Percentiles rank a stretch among this genome's conserved stretches.
Evolutionary conservation across 2,113 vertebrate species (phyloP).

Genomic region (Peromyscus polionotus): DNA sequence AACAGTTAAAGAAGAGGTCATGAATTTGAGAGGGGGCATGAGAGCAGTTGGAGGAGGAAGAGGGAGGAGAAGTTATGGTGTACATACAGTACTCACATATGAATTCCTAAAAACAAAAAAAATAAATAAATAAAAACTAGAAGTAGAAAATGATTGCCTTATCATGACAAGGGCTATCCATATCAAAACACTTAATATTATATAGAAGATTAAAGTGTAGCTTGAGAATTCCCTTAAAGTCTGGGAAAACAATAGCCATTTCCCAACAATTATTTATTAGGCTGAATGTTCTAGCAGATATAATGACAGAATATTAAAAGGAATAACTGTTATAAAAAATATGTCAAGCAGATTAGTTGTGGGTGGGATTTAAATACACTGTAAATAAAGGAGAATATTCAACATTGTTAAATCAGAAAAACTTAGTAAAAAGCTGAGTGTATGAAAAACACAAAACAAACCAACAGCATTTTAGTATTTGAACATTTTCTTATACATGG

Average conservation of each 20-base stretch:
- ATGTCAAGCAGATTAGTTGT: background rate
- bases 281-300: background rate
- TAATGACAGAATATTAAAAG: constrained; percentile 1
- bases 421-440: background rate
- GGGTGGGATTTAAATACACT: constrained; percentile 22
- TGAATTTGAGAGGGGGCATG: background rate
- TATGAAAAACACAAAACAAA: constrained; percentile 26
- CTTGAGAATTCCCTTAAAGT: constrained; percentile 19
- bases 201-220: background rate
- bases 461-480: background rate
- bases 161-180: background rate
- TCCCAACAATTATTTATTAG: background rate
- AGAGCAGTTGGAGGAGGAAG: background rate
- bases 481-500: background rate
- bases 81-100: background rate
- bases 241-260: background rate
- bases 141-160: constrained; percentile 12
- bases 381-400: constrained; percentile 5
- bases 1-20: background rate
- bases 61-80: background rate
- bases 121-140: background rate
- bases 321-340: background rate
- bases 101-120: background rate
- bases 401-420: background rate
- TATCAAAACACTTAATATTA: constrained; percentile 25